These are phyloP conservation scores for Gadopsis bispinosus DNA, from an alignment of 2,797 vertebrate species.

Conservation along the genomic window DNA sequence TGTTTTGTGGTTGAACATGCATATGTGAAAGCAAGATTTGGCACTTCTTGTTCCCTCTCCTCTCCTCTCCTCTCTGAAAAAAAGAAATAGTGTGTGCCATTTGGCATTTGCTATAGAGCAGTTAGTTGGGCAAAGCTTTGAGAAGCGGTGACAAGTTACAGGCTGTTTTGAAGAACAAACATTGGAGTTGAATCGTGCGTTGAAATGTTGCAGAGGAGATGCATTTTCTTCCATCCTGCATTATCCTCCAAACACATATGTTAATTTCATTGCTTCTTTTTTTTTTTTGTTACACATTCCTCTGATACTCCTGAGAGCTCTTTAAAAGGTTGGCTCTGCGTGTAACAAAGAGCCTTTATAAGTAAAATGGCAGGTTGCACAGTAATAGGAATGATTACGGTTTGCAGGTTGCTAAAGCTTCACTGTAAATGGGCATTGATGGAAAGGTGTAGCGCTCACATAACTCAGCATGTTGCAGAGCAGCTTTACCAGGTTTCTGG, in stretches of 20 bases:
- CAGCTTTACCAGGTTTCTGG: conserved; percentile 27
- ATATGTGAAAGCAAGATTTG: not conserved
- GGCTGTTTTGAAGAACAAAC: not conserved
- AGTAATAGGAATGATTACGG: not conserved
- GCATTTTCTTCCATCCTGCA: not conserved
- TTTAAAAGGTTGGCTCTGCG: not conserved
- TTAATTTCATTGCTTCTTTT: not conserved
- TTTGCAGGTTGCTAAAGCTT: conserved; percentile 12
- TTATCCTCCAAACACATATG: not conserved
- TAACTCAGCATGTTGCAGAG: conserved; percentile 30
- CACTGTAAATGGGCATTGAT: conserved; percentile 2
- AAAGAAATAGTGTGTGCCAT: not conserved
- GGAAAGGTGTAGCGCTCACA: not conserved
- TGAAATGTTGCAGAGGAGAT: not conserved
- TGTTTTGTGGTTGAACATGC: not conserved
- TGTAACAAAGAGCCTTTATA: not conserved
- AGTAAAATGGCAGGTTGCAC: conserved; percentile 16
- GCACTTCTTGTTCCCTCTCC: not conserved
- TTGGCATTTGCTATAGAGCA: not conserved
- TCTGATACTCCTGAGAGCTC: not conserved
- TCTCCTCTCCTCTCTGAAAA: not conserved
- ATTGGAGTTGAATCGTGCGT: not conserved
- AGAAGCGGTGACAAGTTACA: not conserved
- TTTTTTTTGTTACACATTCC: no score
- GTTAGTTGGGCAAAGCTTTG: not conserved